Conservation (phyloP, 2,113 vertebrate species). For the Carlito syrichta region DNA sequence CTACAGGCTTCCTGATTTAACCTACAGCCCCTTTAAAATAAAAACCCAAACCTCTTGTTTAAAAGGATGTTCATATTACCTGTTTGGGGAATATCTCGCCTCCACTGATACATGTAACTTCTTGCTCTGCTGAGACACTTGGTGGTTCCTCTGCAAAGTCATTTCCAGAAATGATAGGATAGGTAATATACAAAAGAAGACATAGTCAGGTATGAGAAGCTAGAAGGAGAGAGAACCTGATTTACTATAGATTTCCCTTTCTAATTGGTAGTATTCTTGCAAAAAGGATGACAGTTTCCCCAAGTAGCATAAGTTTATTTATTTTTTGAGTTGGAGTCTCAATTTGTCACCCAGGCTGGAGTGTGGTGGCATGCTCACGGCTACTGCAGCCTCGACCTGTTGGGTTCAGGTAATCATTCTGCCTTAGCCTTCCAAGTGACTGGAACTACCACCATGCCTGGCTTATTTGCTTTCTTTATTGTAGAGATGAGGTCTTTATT, state of each 20-base stretch:
- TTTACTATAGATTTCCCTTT: neutral
- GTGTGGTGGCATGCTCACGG: no score
- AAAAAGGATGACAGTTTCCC: neutral
- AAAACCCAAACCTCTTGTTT: neutral
- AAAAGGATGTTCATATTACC: slow-evolving; percentile 65
- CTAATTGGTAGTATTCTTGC: neutral
- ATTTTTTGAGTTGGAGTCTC: no score
- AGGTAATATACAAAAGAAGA: neutral
- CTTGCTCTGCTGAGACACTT: slow-evolving; percentile 50
- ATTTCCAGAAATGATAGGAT: slow-evolving; percentile 61
- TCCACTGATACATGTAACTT: slow-evolving; percentile 18
- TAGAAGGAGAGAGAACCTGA: neutral
- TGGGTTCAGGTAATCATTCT: no score
- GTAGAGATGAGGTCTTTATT: no score
- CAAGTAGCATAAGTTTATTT: neutral
- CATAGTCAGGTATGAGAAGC: neutral
- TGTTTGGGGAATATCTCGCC: slow-evolving; percentile 51
- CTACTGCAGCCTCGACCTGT: no score
- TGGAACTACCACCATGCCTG: no score
- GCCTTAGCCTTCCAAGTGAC: no score
- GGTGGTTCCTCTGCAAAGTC: slow-evolving; percentile 44
- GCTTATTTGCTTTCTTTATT: no score
- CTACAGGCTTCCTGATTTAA: neutral
- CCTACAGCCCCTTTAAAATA: neutral
- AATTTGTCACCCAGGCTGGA: no score